Conservation (phyloP, 2,797 vertebrate genomes). For the Eulemur rubriventer region DNA sequence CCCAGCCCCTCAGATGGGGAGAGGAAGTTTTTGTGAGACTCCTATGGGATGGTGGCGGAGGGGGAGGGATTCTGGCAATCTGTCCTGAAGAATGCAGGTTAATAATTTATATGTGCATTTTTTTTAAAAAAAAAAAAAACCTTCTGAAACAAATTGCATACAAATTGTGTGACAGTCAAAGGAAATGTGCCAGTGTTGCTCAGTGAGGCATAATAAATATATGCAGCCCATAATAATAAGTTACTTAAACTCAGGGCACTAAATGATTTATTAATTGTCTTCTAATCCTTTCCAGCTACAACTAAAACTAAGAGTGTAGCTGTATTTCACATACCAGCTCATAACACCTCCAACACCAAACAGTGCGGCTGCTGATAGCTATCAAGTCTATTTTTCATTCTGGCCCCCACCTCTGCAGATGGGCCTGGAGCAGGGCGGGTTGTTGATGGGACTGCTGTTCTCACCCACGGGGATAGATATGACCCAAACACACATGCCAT, state of each 20-base stretch:
- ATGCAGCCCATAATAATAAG: constrained; percentile 77
- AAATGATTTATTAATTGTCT: constrained; percentile 81
- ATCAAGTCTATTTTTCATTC: not conserved
- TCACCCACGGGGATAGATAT: not conserved
- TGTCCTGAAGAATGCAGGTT: constrained; percentile 62
- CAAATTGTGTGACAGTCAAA: constrained; percentile 66
- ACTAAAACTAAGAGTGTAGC: not conserved
- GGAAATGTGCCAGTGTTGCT: constrained; percentile 68
- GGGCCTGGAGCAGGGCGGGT: not conserved
- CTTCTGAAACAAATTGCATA: constrained; percentile 70
- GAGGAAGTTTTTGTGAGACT: constrained; percentile 42
- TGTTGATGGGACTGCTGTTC: not conserved
- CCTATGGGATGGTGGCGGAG: not conserved
- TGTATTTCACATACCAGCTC: not conserved
- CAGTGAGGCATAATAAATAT: constrained; percentile 71
- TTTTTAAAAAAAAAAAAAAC: not conserved
- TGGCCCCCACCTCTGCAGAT: not conserved
- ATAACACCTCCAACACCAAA: not conserved
- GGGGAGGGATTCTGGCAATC: constrained; percentile 14
- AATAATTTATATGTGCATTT: constrained; percentile 71
- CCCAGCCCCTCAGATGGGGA: not conserved
- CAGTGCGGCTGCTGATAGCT: not conserved
- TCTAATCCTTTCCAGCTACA: constrained; percentile 64
- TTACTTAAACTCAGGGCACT: constrained; percentile 77
- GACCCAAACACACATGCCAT: not conserved